Evolutionary conservation across 2,113 vertebrate genomes (phyloP), one percentile per base, ranked within the genome.

Genomic region (Myotis davidii): DNA sequence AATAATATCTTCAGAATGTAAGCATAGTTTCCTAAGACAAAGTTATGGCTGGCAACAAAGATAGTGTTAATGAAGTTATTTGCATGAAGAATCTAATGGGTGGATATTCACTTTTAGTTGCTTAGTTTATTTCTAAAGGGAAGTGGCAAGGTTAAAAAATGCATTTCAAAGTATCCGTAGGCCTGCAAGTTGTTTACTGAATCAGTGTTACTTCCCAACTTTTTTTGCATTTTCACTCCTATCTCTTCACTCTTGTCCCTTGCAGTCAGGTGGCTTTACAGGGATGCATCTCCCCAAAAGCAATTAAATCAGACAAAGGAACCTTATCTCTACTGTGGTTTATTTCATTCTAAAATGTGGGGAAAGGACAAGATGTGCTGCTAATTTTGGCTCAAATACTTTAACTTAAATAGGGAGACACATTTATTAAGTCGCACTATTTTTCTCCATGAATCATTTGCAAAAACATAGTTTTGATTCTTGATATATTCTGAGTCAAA

Each of bases 221-320:
- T 86, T 42, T 37, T 5, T 52, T n/a, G 56, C 34, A 32, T 21
- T 69, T 92, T 85, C 37, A 13, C 12, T 56, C 25, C 25, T 86
- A 4, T 45, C 17, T 91, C 48, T 64, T 64, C 23, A 56, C 14
- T 56, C 73, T n/a, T 90, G 13, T 25, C 72, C 1, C 3, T 42
- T 82, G 8, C 8, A 59, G 25, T 82, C n/a, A 17, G 16, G 25
- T 29, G 65, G 5, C 42, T 92, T 78, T 56, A 34, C 13, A 6
- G 3, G 13, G 16, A 8, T 50, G 23, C 25, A 48, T 72, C 65
- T 88, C 65, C 5, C 64, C 2, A 37, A 91, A 89, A 88, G 25
- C n/a, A 83, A 93, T 88, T 72, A 83, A 94, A 50, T 56, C n/a
- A 73, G 20, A 74, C 65, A 95, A 81, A 77, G 29, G n/a, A 81